Percentiles rank a stretch among this genome's conserved stretches.
Conservation (phyloP, 2,797 vertebrate species). For the Periparus ater region DNA sequence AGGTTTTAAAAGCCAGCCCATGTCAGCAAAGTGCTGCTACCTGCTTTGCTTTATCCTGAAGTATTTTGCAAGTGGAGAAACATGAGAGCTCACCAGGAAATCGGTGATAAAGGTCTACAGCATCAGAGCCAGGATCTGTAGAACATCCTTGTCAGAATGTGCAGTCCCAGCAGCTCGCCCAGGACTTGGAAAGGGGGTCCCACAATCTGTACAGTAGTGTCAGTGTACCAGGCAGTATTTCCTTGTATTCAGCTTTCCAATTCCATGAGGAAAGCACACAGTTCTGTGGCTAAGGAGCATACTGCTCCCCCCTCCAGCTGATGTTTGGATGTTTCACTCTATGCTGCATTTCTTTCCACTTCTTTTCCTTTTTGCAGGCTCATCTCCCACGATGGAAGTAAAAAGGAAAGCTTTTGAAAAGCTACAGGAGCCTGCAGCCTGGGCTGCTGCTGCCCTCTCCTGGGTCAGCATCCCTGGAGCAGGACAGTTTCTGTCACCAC, state of each 20-base stretch:
- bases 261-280: not conserved
- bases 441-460: slow-evolving; percentile 61
- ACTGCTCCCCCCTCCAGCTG: not conserved
- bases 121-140: not conserved
- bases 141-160: not conserved
- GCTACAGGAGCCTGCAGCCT: not conserved
- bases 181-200: not conserved
- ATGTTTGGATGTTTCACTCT: too few species aligned
- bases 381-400: rapidly evolving
- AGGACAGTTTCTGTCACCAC: not conserved
- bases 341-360: not conserved
- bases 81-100: not conserved
- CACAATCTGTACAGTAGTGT: not conserved
- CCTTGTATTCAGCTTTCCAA: not conserved
- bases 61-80: not conserved
- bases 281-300: not conserved
- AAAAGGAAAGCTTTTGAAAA: not conserved
- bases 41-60: not conserved
- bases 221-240: not conserved
- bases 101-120: not conserved
- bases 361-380: not conserved
- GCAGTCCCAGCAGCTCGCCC: not conserved
- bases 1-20: not conserved
- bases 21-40: not conserved
- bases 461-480: not conserved